These are phyloP conservation scores for Thecophora atra DNA, from an alignment of 2,888 invertebrate species.

Conservation along the genomic window DNA sequence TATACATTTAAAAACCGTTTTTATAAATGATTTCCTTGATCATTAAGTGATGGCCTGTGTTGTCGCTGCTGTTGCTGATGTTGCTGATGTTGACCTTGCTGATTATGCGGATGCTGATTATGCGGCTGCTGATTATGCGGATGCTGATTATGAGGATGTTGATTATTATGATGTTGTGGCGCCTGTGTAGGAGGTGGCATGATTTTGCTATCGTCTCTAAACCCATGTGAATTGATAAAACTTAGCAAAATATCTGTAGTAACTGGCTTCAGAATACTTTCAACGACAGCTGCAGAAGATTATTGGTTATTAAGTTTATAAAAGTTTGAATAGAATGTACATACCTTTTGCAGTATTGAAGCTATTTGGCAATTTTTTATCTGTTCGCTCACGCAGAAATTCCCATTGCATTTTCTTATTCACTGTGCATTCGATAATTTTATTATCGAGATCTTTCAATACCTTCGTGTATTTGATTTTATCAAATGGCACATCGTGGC, in stretches of 20 bases:
- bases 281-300: slow-evolving; percentile 74
- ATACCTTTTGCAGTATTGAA: slow-evolving; percentile 75
- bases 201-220: slow-evolving; percentile 73
- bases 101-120: background rate
- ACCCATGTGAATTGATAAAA: slow-evolving; percentile 75
- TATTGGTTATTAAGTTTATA: background rate
- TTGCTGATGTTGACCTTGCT: slow-evolving; percentile 3
- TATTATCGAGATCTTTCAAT: slow-evolving; percentile 82
- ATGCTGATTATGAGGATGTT: slow-evolving; percentile 17
- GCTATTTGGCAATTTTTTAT: slow-evolving; percentile 96
- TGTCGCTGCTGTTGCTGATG: slow-evolving; percentile 28
- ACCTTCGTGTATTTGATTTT: slow-evolving; percentile 82
- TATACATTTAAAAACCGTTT: background rate
- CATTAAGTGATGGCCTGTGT: slow-evolving; percentile 24
- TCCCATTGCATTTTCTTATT: slow-evolving; percentile 82
- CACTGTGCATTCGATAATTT: slow-evolving; percentile 94
- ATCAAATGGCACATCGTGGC: slow-evolving; percentile 74
- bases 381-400: slow-evolving; percentile 94
- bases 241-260: slow-evolving; percentile 83
- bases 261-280: slow-evolving; percentile 84
- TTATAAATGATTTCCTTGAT: slow-evolving; percentile 4
- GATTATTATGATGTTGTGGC: slow-evolving; percentile 24
- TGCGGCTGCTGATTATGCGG: slow-evolving; percentile 14
- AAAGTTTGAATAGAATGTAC: slow-evolving; percentile 6
- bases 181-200: slow-evolving; percentile 73